Base-by-base conservation (phyloP, 2,888 invertebrate genomes). In the Oithona nana region DNA sequence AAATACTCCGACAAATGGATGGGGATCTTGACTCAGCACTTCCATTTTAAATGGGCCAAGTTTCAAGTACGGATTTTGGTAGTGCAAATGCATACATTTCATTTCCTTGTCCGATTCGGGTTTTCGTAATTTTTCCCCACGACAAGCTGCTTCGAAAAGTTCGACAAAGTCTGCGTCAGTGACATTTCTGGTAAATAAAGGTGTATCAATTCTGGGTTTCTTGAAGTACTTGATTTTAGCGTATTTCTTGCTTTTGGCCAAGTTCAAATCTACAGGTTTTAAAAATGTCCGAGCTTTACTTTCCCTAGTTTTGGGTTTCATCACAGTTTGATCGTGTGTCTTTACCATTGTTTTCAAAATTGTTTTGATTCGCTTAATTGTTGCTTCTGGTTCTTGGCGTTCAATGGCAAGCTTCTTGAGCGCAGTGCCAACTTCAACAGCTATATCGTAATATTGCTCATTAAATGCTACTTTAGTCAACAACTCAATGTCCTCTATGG, bases 1-100 rank as follows among this genome's bases (percentile, higher is more conserved):
- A n/a, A n/a, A n/a, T n/a, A 62, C 28, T 16, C 29, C 30, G 24
- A 62, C 49, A 28, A 26, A 56, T 11, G 62, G 62, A n/a, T n/a
- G n/a, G n/a, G n/a, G n/a, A 6, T 13, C 3, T 8, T 4, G 20
- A 24, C 20, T 22, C n/a, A 24, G 3, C 30, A 13, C 39, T 28
- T 62, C 62, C 26, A 56, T 8, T 31, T 62, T 55, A 39, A 62
- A 62, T 20, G 56, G 56, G 11, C 62, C 62, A 28, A 62, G 48
- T 8, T 22, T 11, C n/a, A 62, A 29, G 11, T 56, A 62, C 6
- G 62, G 62, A 56, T 62, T 28, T 24, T 62, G n/a, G 49, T 54
- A 55, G 56, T 62, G 62, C 31, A 62, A 28, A 29, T 26, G n/a
- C 3, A n/a, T 22, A 39, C 62, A 62, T 20, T n/a, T 20, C 48